These are phyloP conservation scores for Pica pica DNA, from an alignment of 2,113 vertebrate species.

Conservation along the genomic window DNA sequence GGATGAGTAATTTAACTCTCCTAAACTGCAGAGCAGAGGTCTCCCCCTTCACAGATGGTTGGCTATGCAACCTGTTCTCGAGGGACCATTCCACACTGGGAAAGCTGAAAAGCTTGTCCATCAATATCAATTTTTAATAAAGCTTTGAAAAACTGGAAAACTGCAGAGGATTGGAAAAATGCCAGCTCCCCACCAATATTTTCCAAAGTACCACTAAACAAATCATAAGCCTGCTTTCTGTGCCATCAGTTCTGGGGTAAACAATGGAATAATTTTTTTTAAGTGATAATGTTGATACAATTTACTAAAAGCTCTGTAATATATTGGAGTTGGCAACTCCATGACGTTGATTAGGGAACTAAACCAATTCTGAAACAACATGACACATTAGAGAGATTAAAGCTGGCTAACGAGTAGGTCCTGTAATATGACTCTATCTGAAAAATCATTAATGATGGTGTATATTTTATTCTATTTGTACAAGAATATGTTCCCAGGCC, in stretches of 20 bases:
- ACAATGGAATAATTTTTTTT: background rate
- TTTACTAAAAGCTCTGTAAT: background rate
- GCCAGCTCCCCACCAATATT: background rate
- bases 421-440: background rate
- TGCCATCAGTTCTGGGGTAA: background rate
- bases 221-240: background rate
- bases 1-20: background rate
- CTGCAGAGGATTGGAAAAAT: background rate
- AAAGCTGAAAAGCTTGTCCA: background rate
- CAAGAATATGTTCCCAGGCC: background rate
- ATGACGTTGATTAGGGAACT: background rate
- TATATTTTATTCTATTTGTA: background rate
- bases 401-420: background rate
- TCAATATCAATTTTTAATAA: constrained; percentile 26
- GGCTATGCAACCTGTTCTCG: background rate
- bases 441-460: background rate
- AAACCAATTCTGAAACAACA: background rate
- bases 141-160: background rate
- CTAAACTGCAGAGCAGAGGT: background rate
- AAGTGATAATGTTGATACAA: background rate
- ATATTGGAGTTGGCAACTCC: background rate
- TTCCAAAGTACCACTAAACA: background rate
- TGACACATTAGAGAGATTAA: background rate
- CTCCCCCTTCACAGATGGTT: background rate
- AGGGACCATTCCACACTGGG: background rate